Evolutionary conservation across 2,113 vertebrate genomes (phyloP), one percentile per base, ranked within the genome.

Genomic region (Sminthopsis crassicaudata): DNA sequence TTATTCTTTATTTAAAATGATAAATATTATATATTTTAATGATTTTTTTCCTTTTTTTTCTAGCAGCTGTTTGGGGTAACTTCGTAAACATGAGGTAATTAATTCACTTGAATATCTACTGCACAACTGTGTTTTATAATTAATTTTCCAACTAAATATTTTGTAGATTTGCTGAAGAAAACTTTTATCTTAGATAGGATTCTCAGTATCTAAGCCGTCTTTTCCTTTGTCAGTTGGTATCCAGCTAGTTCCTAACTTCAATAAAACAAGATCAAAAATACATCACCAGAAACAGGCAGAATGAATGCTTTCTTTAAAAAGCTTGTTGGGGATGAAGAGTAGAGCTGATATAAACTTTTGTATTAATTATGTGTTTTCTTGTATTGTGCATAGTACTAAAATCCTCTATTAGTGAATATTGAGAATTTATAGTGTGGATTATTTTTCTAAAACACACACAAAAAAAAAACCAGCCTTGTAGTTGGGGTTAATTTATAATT

Each of bases 51-150:
- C 46, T 90, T 55, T n/a, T 94, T 97, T 36, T 97, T 93, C 97
- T 98, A 98, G 2, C 97, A 99, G 99, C 99, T 98, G 98, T 99
- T 51, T 99, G 99, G 99, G 99, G 99, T 96, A 99, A 99, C 96
- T 98, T 99, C 89, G 98, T 99, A 97, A 99, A 98, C 95, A 99
- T 99, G 98, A 99, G 99, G 99, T 99, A 99, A 98, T 6, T 94
- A 96, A 24, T 94, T 55, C 30, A 95, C 96, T 98, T 97, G 96
- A 1, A 91, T 95, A 91, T 91, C 94, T 91, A 12, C 42, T 90
- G 1, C 51, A 53, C 27, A 84, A 42, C 93, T 55, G 92, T 76
- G 89, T 76, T 97, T 95, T 92, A 52, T 48, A 53, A 52, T 91
- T 14, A 95, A 9, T 48, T 36, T 60, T 92, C 92, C 22, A n/a